Base-by-base conservation (phyloP, 2,888 invertebrate genomes). In the Netelia melanura region DNA sequence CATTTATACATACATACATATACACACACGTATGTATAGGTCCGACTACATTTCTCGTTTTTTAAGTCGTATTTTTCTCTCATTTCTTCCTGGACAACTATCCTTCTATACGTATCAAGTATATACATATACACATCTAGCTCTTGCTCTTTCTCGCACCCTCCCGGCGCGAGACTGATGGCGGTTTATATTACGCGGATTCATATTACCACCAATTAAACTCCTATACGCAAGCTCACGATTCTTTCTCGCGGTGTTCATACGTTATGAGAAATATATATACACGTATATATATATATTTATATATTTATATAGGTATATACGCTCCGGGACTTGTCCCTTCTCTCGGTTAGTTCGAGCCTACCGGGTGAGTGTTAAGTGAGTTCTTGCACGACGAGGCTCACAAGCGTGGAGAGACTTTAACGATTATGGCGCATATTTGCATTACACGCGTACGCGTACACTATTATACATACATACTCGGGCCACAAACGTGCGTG, bases 191-290 rank as follows among this genome's bases (percentile, higher is more conserved):
- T 91, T 91, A 91, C 91, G 90, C 86, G 91, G 91, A 91, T 90
- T 91, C 91, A 89, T 91, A 91, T 91, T 91, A 91, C 91, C 90
- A 90, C 90, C 91, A 91, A 91, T 91, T 91, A 91, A 91, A 91
- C 89, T 91, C 91, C 89, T 90, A 90, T 90, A 89, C 90, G 86
- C 64, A 68, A 21, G 17, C 75, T 77, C 67, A 23, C 23, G 67
- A 38, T 67, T 54, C 87, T 84, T 82, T 67, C 83, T 80, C 79
- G 65, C 82, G 89, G 89, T 89, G 89, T 89, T 89, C 89, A 89
- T 89, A 89, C 89, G 88, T 91, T 90, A 90, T 83, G 77, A 83
- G 25, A 62, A 74, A 82, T 23, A 64, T 43, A 68, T 61, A 61
- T 6, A 17, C 1, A 17, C 14, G 17, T n/a, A 2, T 23, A 61